Evolutionary conservation across 2,888 invertebrate genomes (phyloP), one percentile per base, ranked within the genome.

Genomic region (Acrocera orbiculus): DNA sequence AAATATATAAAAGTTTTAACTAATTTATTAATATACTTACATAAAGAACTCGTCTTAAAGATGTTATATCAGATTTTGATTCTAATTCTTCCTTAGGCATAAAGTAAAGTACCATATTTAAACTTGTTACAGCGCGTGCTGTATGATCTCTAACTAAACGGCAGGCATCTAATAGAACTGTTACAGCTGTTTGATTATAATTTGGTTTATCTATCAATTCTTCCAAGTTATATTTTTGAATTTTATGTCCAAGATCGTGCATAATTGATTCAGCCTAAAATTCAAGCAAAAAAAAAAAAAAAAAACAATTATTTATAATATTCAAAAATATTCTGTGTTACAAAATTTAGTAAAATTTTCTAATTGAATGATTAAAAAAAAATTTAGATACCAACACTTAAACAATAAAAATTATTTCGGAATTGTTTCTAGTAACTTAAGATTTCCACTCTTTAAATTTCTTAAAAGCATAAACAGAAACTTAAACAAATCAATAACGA

Each of bases 121-220:
- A 48, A 32, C 56, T 57, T 42, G 54, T 57, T 20, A 76, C 73
- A 4, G 81, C 82, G 17, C 75, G 69, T 33, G 73, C 72, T 25
- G 77, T 78, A 53, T 82, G 83, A 50, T 74, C 72, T 35, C 73
- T 63, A 50, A 83, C 69, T 41, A 70, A 67, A 13, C 70, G 69
- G 38, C 81, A 64, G 33, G 77, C 74, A 13, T 70, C 67, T 41
- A 81, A 64, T 40, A 85, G 62, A 43, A 73, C 66, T 38, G 73
- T 75, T 27, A 80, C 66, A 32, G 79, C 74, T 1, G 82, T 80
- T 55, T 76, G 74, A 61, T 85, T 82, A 46, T 73, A 69, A 30
- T 77, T 73, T n/a, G 77, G 75, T 43, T 70, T 72, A 58, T 82
- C 81, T 49, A 82, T 70, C 34, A 76, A 73, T 50, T 81, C 78